Evolutionary conservation across 2,888 invertebrate species (phyloP), one percentile per base, ranked within the genome.

Genomic region (Camptogramma bilineatum): DNA sequence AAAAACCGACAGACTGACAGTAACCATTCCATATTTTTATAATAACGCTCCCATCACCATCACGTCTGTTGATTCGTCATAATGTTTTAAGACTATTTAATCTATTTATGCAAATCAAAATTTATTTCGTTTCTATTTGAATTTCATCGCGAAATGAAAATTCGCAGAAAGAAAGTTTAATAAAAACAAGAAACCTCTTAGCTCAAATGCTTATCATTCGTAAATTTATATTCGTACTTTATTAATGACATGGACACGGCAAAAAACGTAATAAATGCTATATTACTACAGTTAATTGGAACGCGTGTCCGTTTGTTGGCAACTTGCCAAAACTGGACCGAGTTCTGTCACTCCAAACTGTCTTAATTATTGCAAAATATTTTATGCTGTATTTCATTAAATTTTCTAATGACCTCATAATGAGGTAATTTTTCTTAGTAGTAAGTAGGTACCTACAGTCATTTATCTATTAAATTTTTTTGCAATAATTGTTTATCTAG

Each of bases 301-400:
- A 52, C 66, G 69, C 57, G 53, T 62, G 64, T 57, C 55, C 50
- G 60, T 52, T 51, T 56, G 9, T 52, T 86, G 86, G 86, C 80
- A 18, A 4, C n/a, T n/a, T 28, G 82, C 86, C 86, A 86, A 73
- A 62, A 66, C 64, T 61, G n/a, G 13, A 8, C 8, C 16, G 17
- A 13, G n/a, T 28, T 60, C 39, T 56, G 60, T 56, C 60, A 64
- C 47, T 64, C 5, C 9, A 10, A 52, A 56, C 47, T 13, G 19
- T 24, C 8, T 53, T 42, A 55, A 28, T 54, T 34, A 28, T 31
- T 31, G 5, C 28, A 55, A 48, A 34, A 17, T 10, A 5, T 34
- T 34, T 0, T 1, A 9, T 1, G 1, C 2, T 31, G 2, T 31
- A 9, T 9, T 31, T 5, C 9, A 31, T 31, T 31, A 1, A 1